Evolutionary conservation across 1,140 invertebrate species (phyloP).

Genomic region (Anthonomus grandis): DNA sequence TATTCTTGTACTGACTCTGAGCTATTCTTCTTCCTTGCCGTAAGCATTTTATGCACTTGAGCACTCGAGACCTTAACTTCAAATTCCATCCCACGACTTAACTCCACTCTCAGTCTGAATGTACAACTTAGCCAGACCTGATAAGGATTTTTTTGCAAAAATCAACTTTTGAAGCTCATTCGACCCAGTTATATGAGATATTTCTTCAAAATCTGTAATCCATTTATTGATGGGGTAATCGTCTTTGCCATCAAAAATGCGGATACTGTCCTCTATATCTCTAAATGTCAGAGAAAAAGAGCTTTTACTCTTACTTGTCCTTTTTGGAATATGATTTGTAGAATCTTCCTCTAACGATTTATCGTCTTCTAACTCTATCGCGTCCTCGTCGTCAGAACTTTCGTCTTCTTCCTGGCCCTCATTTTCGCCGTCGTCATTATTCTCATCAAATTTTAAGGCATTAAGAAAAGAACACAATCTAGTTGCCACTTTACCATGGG

Average conservation of each 20-base stretch:
- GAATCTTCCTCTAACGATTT: neutral
- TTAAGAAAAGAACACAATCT: neutral
- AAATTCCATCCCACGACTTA: slow-evolving; percentile 8
- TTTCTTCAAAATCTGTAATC: slow-evolving; percentile 39
- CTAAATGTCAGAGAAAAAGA: slow-evolving; percentile 1
- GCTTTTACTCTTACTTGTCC: neutral
- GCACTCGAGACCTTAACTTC: slow-evolving; percentile 2
- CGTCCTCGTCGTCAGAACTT: neutral
- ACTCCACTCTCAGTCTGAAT: slow-evolving; percentile 19
- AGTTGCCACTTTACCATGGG: neutral
- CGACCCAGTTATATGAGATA: slow-evolving; percentile 25
- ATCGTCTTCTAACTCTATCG: neutral
- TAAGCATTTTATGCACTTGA: slow-evolving; percentile 8
- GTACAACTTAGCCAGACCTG: slow-evolving; percentile 29
- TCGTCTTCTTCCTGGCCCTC: neutral
- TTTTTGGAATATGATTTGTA: neutral
- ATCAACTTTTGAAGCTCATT: slow-evolving; percentile 37
- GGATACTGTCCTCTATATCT: slow-evolving; percentile 32
- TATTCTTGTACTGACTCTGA: slow-evolving; percentile 29
- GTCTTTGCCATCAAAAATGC: slow-evolving; percentile 27
- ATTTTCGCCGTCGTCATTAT: neutral
- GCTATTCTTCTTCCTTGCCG: neutral
- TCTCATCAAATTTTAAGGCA: neutral
- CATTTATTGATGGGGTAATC: slow-evolving; percentile 25
- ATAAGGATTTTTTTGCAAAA: slow-evolving; percentile 32